These are phyloP conservation scores for Formica selysi DNA, from an alignment of 1,140 invertebrate species.

Conservation along the genomic window DNA sequence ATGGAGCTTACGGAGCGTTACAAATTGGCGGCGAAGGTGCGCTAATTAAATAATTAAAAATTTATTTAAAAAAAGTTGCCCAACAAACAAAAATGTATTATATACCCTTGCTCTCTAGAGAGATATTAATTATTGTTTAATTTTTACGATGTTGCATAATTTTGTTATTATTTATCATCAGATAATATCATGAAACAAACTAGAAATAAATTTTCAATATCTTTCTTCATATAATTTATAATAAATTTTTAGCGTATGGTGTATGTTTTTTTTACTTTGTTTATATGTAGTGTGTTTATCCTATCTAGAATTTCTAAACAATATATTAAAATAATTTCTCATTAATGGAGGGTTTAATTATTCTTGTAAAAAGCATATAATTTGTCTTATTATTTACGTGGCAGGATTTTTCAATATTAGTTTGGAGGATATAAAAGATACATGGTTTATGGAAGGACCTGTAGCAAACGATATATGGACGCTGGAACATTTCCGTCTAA, in stretches of 20 bases:
- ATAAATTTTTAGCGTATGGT: not conserved
- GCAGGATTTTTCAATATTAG: slow-evolving; percentile 83
- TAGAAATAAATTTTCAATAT: not conserved
- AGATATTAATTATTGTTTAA: not conserved
- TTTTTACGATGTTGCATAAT: not conserved
- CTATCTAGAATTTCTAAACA: not conserved
- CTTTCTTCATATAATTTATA: not conserved
- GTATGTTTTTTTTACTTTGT: not conserved
- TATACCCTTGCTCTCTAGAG: not conserved
- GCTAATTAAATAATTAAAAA: slow-evolving; percentile 8
- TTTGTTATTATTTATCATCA: not conserved
- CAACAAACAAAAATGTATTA: not conserved
- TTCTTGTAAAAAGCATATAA: not conserved
- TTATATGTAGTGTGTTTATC: slow-evolving; percentile 10
- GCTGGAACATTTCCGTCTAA: slow-evolving; percentile 88
- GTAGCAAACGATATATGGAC: slow-evolving; percentile 82
- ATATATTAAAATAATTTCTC: not conserved
- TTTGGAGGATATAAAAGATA: slow-evolving; percentile 77
- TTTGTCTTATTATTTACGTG: not conserved
- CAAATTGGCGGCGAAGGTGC: slow-evolving; percentile 86
- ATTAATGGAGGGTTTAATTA: not conserved
- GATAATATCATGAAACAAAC: not conserved
- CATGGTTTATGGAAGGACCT: slow-evolving; percentile 78
- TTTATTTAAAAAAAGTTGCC: not conserved
- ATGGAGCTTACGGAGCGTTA: slow-evolving; percentile 85